Base-by-base conservation (phyloP, 1,140 invertebrate genomes). In the Neotoxoptera formosana region DNA sequence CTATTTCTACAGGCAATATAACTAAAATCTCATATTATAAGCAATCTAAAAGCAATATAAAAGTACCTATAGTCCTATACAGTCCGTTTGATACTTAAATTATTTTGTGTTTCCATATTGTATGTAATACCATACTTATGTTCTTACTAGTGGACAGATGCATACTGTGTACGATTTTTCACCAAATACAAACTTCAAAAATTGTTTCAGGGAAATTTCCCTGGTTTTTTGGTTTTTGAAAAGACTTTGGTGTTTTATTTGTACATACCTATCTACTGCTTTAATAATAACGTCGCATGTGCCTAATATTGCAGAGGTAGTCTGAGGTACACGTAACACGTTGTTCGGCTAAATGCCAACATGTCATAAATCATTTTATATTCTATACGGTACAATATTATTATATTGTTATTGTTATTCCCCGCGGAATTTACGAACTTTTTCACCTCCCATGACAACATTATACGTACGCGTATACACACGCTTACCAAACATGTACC, bases 391-490 rank as follows among this genome's bases (percentile, higher is more conserved):
- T 76, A 34, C 4, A 76, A 76, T 76, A 76, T 76, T n/a, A 67
- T 67, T 76, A 76, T 76, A 76, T 76, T 76, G 30, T 76, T 76
- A 76, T 76, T 76, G 60, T 76, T 76, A 34, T 76, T 76, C 60
- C 60, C 30, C n/a, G 30, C 60, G 6, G 60, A 76, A 76, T 76
- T 76, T 67, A 67, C 30, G 60, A 30, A 67, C n/a, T 76, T 76
- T 67, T 76, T 76, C 14, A 30, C 60, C 21, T 7, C 1, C n/a
- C 4, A 30, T 23, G 60, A 7, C 30, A 76, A n/a, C 14, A 67
- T 60, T 67, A 67, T 76, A 9, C 14, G 51, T 76, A 76, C 60
- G 60, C n/a, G 17, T 76, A 76, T 20, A 76, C 14, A n/a, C 30
- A 76, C n/a, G 60, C 20, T 20, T 76, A 76, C n/a, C 30, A n/a